Percentiles rank a stretch among this genome's conserved stretches.
Conservation (phyloP, 1,140 invertebrate species). For the Ceratoteleas bidentatus region DNA sequence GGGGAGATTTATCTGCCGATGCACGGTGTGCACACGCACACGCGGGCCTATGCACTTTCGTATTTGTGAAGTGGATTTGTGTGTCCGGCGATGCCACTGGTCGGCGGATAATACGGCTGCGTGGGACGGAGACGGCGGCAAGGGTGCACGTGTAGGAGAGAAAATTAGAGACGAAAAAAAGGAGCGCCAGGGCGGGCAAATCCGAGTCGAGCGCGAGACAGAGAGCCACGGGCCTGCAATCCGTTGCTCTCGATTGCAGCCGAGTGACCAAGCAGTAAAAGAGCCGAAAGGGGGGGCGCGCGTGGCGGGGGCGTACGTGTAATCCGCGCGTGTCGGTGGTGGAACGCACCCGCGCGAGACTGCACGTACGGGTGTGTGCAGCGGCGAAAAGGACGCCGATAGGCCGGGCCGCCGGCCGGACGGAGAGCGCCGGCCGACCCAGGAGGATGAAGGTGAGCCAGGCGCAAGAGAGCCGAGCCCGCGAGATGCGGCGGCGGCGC, state of each 20-base stretch:
- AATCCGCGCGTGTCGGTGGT: slow-evolving; percentile 53
- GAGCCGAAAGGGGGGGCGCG: slow-evolving; percentile 57
- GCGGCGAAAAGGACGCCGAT: slow-evolving; percentile 47
- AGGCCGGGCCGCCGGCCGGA: slow-evolving; percentile 54
- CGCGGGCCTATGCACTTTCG: slow-evolving; percentile 49
- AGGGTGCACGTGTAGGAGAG: slow-evolving; percentile 51
- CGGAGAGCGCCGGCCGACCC: slow-evolving; percentile 65
- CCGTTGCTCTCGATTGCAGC: slow-evolving; percentile 63
- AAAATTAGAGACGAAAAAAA: slow-evolving; percentile 63
- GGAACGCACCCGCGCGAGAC: slow-evolving; percentile 63
- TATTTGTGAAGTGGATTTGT: slow-evolving; percentile 69
- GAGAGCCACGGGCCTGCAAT: slow-evolving; percentile 40
- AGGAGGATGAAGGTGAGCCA: slow-evolving; percentile 71
- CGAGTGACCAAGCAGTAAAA: slow-evolving; percentile 67
- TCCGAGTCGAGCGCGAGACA: slow-evolving; percentile 41
- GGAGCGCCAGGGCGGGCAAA: slow-evolving; percentile 2
- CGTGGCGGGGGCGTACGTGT: slow-evolving; percentile 43
- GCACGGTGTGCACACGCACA: slow-evolving; percentile 53
- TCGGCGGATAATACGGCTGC: slow-evolving; percentile 68
- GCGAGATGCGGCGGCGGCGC: slow-evolving; percentile 68
- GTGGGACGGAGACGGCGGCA: slow-evolving; percentile 36
- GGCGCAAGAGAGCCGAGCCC: slow-evolving; percentile 65
- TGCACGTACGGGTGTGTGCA: slow-evolving; percentile 35
- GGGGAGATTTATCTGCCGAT: slow-evolving; percentile 76
- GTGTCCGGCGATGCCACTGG: slow-evolving; percentile 67